These are phyloP conservation scores for Acleris literana DNA, from an alignment of 2,888 invertebrate species.

Conservation along the genomic window DNA sequence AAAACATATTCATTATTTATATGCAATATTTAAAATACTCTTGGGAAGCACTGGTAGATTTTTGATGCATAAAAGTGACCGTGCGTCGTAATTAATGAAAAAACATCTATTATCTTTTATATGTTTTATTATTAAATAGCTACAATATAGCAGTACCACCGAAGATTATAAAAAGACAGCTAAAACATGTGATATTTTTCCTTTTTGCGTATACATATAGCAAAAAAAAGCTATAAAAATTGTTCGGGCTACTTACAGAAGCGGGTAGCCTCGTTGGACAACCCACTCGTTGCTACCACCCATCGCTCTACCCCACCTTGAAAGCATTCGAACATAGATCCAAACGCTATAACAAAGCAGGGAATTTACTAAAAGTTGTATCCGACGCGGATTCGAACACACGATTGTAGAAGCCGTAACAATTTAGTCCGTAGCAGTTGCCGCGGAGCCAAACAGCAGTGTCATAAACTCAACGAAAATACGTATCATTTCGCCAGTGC, in stretches of 20 bases:
- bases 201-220: no score
- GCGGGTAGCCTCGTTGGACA: conserved; percentile 68
- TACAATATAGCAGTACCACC: no score
- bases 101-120: no score
- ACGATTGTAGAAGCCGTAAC: conserved; percentile 2
- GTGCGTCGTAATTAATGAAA: no score
- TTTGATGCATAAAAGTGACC: no score
- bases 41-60: no score
- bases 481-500: conserved; percentile 22
- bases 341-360: conserved; percentile 56
- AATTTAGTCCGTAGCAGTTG: background rate
- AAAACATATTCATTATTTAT: no score
- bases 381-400: conserved; percentile 46
- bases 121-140: no score
- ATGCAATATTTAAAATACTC: no score
- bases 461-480: conserved; percentile 10
- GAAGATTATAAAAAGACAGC: no score
- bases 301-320: conserved; percentile 67
- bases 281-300: conserved; percentile 79
- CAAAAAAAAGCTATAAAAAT: conserved; percentile 33
- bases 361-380: conserved; percentile 46
- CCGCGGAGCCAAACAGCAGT: conserved; percentile 42
- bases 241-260: conserved; percentile 79
- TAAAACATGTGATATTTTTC: no score
- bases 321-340: conserved; percentile 54